Conservation (phyloP, 2,888 invertebrate genomes). For the Drosophila setosimentum region DNA sequence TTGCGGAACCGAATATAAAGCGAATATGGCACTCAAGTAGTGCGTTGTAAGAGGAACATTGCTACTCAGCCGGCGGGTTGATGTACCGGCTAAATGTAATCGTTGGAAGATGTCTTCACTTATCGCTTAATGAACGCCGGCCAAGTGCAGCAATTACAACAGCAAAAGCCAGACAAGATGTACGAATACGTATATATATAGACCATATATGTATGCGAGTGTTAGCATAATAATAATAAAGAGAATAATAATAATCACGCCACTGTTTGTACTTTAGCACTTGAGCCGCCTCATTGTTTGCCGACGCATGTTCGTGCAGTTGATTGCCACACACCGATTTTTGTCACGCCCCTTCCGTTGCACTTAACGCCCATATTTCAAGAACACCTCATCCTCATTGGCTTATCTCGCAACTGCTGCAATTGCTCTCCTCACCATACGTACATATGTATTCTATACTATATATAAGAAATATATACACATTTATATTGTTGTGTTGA, state of each 20-base stretch:
- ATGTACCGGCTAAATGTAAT: neutral
- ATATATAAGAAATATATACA: neutral
- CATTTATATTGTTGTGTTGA: slow-evolving; percentile 4
- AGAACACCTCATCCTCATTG: slow-evolving; percentile 49
- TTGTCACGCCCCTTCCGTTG: slow-evolving; percentile 67
- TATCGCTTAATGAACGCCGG: slow-evolving; percentile 2
- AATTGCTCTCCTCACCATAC: slow-evolving; percentile 5
- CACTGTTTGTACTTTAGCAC: slow-evolving; percentile 73
- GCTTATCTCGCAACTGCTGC: slow-evolving; percentile 26
- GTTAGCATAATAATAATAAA: slow-evolving; percentile 51
- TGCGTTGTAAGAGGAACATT: neutral
- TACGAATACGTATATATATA: neutral
- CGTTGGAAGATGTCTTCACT: slow-evolving; percentile 2
- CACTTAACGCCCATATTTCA: slow-evolving; percentile 38
- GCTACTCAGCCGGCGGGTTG: neutral
- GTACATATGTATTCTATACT: neutral
- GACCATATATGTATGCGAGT: neutral
- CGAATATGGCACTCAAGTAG: neutral
- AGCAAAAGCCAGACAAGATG: slow-evolving; percentile 33
- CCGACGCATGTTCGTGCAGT: slow-evolving; percentile 14
- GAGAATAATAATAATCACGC: slow-evolving; percentile 73
- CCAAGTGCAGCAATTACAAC: slow-evolving; percentile 52
- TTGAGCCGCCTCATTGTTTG: slow-evolving; percentile 24
- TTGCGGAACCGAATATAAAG: neutral
- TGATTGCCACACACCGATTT: slow-evolving; percentile 38